These are phyloP conservation scores for Falco biarmicus DNA, from an alignment of 2,797 vertebrate species.

Conservation along the genomic window DNA sequence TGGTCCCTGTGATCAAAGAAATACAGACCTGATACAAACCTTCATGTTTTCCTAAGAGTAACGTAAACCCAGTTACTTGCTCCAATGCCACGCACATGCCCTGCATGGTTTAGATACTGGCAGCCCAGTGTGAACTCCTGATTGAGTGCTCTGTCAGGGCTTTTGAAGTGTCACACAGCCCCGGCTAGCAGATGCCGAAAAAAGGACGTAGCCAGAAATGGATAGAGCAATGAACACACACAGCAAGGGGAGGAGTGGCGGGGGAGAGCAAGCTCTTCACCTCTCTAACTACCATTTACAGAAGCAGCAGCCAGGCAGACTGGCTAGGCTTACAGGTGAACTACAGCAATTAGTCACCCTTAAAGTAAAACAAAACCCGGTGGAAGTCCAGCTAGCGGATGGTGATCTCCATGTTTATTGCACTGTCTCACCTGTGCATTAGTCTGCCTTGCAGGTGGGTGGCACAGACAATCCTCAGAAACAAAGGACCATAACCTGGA, in stretches of 20 bases:
- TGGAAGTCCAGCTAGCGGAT: neutral
- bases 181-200: neutral
- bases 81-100: rapidly evolving
- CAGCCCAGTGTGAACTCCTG: neutral
- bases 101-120: neutral
- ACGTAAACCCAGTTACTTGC: neutral
- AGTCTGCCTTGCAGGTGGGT: neutral
- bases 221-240: neutral
- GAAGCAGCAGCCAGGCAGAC: neutral
- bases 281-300: neutral
- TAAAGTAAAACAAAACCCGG: neutral
- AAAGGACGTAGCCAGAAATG: neutral
- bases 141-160: neutral
- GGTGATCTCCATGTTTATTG: neutral
- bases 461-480: neutral
- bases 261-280: neutral
- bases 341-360: neutral
- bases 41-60: neutral
- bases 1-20: neutral
- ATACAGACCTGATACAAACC: neutral
- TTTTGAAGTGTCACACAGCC: neutral
- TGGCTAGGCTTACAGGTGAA: neutral
- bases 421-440: neutral
- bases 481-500: neutral
- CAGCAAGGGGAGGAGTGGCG: neutral